phyloP scores from a whole-genome alignment of 2,113 vertebrate genomes.

The Egretta garzetta region DNA sequence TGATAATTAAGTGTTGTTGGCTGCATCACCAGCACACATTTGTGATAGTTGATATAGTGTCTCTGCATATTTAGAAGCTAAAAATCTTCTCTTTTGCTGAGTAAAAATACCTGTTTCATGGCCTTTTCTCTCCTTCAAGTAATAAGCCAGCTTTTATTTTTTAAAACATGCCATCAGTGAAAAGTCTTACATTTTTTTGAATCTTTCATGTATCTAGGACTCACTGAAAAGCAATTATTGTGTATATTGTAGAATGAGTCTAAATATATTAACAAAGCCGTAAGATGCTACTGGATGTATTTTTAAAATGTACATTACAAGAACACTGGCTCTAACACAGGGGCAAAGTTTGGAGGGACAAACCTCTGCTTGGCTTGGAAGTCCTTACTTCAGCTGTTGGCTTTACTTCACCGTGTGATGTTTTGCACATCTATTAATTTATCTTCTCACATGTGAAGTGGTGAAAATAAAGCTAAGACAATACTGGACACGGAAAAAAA shows the following conservation, averaged over 20 bases:
- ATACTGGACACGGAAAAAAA: background rate
- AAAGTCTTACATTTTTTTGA: background rate
- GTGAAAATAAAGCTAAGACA: background rate
- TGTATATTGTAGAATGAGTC: background rate
- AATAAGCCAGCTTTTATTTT: background rate
- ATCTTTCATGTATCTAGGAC: background rate
- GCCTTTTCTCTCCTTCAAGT: slow-evolving; percentile 20
- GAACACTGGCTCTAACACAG: background rate
- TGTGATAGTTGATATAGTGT: slow-evolving; percentile 76
- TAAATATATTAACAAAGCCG: background rate
- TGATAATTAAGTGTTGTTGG: slow-evolving; percentile 85
- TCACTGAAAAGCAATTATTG: background rate
- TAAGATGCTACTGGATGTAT: background rate
- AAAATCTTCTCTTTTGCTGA: slow-evolving; percentile 64
- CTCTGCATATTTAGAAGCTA: slow-evolving; percentile 81
- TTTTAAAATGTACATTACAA: background rate
- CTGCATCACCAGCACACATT: slow-evolving; percentile 77
- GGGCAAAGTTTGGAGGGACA: background rate
- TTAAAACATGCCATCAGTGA: background rate
- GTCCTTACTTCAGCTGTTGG: background rate
- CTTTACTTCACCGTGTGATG: background rate
- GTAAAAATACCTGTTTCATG: slow-evolving; percentile 66
- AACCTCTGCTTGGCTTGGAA: background rate
- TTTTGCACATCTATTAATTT: background rate
- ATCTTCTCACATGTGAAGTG: background rate